Percentiles rank a stretch among this genome's conserved stretches.
These are phyloP conservation scores for Metellina segmentata DNA, from an alignment of 2,888 invertebrate genomes.

Conservation along the genomic window DNA sequence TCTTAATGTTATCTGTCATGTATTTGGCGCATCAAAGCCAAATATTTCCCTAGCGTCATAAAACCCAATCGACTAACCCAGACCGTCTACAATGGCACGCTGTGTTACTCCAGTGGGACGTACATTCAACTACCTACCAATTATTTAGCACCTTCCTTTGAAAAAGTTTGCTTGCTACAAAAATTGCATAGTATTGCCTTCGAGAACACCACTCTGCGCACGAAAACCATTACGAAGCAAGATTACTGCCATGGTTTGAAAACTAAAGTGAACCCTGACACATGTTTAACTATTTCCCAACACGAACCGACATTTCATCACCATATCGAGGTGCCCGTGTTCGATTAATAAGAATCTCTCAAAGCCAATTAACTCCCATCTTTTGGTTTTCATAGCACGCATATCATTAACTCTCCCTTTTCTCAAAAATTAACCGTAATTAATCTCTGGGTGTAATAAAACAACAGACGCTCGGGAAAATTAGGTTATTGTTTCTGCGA, in stretches of 20 bases:
- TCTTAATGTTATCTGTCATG: too few species aligned
- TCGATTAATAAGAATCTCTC: slow-evolving; percentile 45
- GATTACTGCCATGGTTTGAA: background rate
- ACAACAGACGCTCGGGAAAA: slow-evolving; percentile 35
- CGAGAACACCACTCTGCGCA: too few species aligned
- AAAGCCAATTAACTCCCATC: slow-evolving; percentile 20
- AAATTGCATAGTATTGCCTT: too few species aligned
- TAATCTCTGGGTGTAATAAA: slow-evolving; percentile 37
- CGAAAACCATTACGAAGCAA: background rate
- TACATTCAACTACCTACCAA: too few species aligned
- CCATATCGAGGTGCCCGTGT: slow-evolving; percentile 3
- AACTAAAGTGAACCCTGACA: background rate
- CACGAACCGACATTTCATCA: background rate
- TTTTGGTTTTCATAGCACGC: slow-evolving; percentile 17
- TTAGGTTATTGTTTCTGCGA: slow-evolving; percentile 53
- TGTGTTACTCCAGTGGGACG: too few species aligned
- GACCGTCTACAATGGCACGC: too few species aligned
- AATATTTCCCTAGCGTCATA: too few species aligned
- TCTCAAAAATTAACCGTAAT: slow-evolving; percentile 45
- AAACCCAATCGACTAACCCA: too few species aligned
- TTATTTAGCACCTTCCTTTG: too few species aligned
- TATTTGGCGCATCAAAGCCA: too few species aligned
- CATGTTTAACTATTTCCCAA: background rate
- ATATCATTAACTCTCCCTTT: slow-evolving; percentile 49
- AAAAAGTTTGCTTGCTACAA: too few species aligned